Evolutionary conservation across 2,797 vertebrate genomes (phyloP).

Genomic region (Gobio occitaniae): DNA sequence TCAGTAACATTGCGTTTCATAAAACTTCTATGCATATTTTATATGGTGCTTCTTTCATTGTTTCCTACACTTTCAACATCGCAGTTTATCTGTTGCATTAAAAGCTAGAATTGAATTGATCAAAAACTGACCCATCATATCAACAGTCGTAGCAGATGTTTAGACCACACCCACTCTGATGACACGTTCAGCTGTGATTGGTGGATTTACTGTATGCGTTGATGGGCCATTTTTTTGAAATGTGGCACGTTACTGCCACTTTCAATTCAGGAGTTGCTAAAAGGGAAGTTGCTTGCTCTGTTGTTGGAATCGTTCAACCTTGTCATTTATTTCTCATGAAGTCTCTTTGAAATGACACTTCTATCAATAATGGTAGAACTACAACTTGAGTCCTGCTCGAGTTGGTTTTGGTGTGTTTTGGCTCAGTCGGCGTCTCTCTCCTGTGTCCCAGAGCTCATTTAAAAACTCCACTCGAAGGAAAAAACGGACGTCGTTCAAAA

Average conservation of each 20-base stretch:
- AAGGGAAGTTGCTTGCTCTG: slow-evolving; percentile 55
- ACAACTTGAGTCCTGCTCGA: slow-evolving; percentile 6
- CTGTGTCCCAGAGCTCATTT: slow-evolving; percentile 86
- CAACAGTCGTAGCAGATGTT: background rate
- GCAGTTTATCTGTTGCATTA: slow-evolving; percentile 53
- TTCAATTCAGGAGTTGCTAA: slow-evolving; percentile 64
- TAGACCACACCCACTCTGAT: slow-evolving; percentile 47
- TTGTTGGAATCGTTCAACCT: background rate
- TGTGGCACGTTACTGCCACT: slow-evolving; percentile 50
- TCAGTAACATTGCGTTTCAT: slow-evolving; percentile 44
- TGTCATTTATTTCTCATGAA: background rate
- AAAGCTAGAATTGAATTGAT: slow-evolving; percentile 54
- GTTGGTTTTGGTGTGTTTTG: slow-evolving; percentile 53
- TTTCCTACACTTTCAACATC: slow-evolving; percentile 30
- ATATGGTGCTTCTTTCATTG: slow-evolving; percentile 38
- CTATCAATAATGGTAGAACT: slow-evolving; percentile 16
- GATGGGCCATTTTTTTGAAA: slow-evolving; percentile 56
- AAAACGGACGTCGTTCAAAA: slow-evolving; percentile 98
- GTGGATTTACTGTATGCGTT: slow-evolving; percentile 29
- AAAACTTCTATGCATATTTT: slow-evolving; percentile 40
- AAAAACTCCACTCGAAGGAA: slow-evolving; percentile 96
- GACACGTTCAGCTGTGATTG: slow-evolving; percentile 53
- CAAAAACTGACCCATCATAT: slow-evolving; percentile 49
- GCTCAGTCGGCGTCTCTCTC: slow-evolving; percentile 57
- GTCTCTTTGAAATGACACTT: background rate